phyloP scores from a whole-genome alignment of 2,113 vertebrate species.

The Takifugu bimaculatus region DNA sequence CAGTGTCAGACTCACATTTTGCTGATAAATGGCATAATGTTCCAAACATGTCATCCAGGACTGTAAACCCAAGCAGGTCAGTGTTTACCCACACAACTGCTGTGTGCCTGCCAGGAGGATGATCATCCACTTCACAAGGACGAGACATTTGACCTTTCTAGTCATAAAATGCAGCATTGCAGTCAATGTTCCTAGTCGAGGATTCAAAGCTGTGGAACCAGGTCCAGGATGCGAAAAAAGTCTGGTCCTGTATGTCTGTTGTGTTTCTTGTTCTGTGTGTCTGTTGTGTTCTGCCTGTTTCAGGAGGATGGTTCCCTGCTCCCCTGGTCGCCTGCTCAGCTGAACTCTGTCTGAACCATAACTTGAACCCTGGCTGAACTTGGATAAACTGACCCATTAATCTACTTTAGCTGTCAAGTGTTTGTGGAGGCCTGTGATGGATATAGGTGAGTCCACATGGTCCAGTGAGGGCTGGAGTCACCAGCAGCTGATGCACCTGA shows the following conservation, averaged over 20 bases:
- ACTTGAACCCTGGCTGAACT: slow-evolving; percentile 65
- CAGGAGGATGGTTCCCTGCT: slow-evolving; percentile 22
- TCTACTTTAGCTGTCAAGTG: slow-evolving; percentile 51
- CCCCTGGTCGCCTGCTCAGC: slow-evolving; percentile 9
- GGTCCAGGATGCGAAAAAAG: too few species aligned
- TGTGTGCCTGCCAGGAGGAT: too few species aligned
- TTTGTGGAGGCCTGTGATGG: slow-evolving; percentile 28
- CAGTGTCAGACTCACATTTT: too few species aligned
- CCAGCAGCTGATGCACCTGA: not conserved
- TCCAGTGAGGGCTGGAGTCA: not conserved
- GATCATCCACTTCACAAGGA: too few species aligned
- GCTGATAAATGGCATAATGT: too few species aligned
- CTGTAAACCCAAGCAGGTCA: too few species aligned
- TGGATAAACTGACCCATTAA: slow-evolving; percentile 61
- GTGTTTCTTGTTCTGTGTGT: not conserved
- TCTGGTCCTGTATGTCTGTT: not conserved
- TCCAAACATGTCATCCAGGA: too few species aligned
- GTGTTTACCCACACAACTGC: too few species aligned
- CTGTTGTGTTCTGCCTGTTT: slow-evolving; percentile 15
- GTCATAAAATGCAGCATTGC: too few species aligned
- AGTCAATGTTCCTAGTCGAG: too few species aligned
- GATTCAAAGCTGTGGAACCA: too few species aligned
- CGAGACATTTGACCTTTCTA: too few species aligned
- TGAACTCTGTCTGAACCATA: slow-evolving; percentile 65
- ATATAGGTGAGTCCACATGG: not conserved